Conservation (phyloP, 2,113 vertebrate genomes). For the Crotalus tigris region DNA sequence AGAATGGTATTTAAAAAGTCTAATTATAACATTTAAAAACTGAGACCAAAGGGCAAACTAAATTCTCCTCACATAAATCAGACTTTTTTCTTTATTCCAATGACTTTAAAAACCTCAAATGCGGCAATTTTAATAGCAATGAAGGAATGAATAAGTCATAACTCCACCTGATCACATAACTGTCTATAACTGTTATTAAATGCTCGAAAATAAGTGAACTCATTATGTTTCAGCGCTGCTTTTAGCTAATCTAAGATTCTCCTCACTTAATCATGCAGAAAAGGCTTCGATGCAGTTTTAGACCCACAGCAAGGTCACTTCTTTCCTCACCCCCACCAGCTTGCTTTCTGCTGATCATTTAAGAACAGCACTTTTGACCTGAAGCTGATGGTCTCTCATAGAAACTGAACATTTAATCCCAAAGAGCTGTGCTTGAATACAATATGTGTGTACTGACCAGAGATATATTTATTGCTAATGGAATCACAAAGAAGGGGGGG, state of each 20-base stretch:
- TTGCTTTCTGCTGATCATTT: conserved; percentile 74
- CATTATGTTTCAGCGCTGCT: conserved; percentile 83
- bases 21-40: conserved; percentile 95
- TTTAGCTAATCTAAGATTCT: conserved; percentile 84
- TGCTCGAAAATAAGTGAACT: conserved; percentile 84
- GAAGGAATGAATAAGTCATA: conserved; percentile 86
- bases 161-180: conserved; percentile 86
- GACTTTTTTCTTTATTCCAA: conserved; percentile 85
- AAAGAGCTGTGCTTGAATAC: conserved; percentile 63
- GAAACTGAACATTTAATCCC: conserved; percentile 70
- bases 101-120: conserved; percentile 85
- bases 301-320: conserved; percentile 80
- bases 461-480: conserved; percentile 72
- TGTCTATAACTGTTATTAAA: conserved; percentile 89
- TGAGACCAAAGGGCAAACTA: conserved; percentile 90
- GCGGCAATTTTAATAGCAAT: conserved; percentile 86
- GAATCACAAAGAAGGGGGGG: conserved; percentile 50
- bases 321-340: conserved; percentile 59
- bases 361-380: conserved; percentile 76
- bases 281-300: conserved; percentile 76
- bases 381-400: conserved; percentile 74
- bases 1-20: conserved; percentile 94
- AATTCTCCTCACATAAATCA: conserved; percentile 94
- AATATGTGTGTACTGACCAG: conserved; percentile 62
- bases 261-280: conserved; percentile 82